A percentile compares a stretch with the other conserved stretches of the same genome.
Evolutionary conservation across 2,888 invertebrate species (phyloP).

Genomic region (Crioceris asparagi): DNA sequence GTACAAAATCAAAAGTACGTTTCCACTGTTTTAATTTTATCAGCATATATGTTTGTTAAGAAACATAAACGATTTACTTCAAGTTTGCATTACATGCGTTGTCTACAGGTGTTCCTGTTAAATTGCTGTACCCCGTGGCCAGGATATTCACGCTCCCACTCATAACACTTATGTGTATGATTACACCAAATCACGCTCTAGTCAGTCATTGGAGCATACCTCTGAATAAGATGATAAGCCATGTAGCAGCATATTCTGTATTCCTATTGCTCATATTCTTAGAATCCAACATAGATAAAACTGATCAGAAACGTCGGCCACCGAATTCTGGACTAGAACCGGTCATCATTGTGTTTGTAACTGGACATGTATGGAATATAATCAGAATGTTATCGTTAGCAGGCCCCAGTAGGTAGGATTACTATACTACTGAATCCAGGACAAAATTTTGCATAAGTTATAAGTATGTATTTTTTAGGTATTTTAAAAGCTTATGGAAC

Average conservation of each 20-base stretch:
- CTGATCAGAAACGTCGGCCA: constrained; percentile 45
- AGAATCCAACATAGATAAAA: constrained; percentile 50
- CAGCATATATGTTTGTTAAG: too few species aligned
- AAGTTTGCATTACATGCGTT: too few species aligned
- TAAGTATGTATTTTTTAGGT: too few species aligned
- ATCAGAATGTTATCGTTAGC: constrained; percentile 46
- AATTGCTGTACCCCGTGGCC: constrained; percentile 26
- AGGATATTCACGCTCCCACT: constrained; percentile 39
- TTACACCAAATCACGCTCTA: constrained; percentile 38
- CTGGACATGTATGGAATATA: constrained; percentile 46
- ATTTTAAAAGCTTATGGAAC: constrained; percentile 50
- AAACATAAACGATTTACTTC: too few species aligned
- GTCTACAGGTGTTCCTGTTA: constrained; percentile 21
- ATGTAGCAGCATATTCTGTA: constrained; percentile 52
- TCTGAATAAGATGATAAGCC: constrained; percentile 60
- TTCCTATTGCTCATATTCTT: constrained; percentile 53
- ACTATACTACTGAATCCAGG: too few species aligned
- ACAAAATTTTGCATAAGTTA: too few species aligned
- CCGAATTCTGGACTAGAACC: constrained; percentile 46
- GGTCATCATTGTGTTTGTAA: constrained; percentile 40
- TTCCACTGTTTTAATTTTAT: too few species aligned
- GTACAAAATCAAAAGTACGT: constrained; percentile 35
- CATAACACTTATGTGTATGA: constrained; percentile 37
- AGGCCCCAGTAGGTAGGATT: constrained; percentile 45
- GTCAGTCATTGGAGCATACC: constrained; percentile 51